Evolutionary conservation across 2,888 invertebrate species (phyloP).

Genomic region (Drosophila silvestris): DNA sequence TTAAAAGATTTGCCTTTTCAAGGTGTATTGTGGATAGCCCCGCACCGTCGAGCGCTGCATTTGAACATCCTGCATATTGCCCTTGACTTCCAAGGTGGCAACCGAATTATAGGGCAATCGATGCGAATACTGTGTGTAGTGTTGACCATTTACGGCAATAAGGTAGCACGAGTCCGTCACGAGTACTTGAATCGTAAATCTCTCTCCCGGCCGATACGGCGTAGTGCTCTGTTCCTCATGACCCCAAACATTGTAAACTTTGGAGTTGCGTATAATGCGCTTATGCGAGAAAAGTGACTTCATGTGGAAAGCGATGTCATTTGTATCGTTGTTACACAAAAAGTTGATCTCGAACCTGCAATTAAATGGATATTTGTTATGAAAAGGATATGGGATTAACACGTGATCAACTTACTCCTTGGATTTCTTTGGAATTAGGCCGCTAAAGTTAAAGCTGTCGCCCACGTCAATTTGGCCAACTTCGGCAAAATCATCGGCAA

Average conservation of each 20-base stretch:
- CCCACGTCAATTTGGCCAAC: constrained; percentile 30
- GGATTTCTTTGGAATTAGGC: constrained; percentile 19
- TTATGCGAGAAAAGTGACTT: constrained; percentile 83
- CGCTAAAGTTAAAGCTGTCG: constrained; percentile 37
- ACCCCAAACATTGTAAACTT: constrained; percentile 87
- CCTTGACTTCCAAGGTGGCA: constrained; percentile 8
- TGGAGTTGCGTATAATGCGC: constrained; percentile 17
- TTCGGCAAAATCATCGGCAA: constrained; percentile 6
- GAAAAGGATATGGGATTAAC: background rate
- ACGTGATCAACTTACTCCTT: constrained; percentile 26
- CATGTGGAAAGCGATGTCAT: constrained; percentile 42
- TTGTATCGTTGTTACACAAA: background rate
- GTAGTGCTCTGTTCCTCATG: constrained; percentile 88
- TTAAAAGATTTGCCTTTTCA: constrained; percentile 8
- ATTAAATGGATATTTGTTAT: background rate
- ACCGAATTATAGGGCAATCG: constrained; percentile 86
- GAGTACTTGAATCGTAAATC: constrained; percentile 86
- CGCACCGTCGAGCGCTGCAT: constrained; percentile 36
- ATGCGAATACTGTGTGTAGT: constrained; percentile 89
- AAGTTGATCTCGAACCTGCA: constrained; percentile 30
- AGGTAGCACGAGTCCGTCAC: constrained; percentile 87
- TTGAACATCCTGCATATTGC: constrained; percentile 25
- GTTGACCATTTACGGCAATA: constrained; percentile 90
- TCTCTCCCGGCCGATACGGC: constrained; percentile 20
- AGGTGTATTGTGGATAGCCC: constrained; percentile 37